A percentile compares a stretch with the other conserved stretches of the same genome.
These are phyloP conservation scores for Sarcophaga rosellei DNA, from an alignment of 2,888 invertebrate genomes.

Conservation along the genomic window DNA sequence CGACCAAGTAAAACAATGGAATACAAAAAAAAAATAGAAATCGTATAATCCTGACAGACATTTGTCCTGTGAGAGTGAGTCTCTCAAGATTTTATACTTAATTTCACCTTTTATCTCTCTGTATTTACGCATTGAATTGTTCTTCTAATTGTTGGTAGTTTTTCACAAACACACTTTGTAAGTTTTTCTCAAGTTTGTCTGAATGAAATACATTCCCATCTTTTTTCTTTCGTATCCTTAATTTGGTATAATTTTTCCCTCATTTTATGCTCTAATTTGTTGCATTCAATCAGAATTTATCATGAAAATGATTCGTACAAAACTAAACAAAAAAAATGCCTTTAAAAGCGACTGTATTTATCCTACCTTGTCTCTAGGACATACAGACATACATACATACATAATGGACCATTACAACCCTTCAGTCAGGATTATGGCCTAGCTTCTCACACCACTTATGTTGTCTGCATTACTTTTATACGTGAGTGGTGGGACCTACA, in stretches of 20 bases:
- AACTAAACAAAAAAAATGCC: no score
- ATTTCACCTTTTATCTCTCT: constrained; percentile 75
- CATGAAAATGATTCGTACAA: not conserved
- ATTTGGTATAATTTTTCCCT: constrained; percentile 46
- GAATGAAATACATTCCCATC: not conserved
- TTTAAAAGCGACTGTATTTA: no score
- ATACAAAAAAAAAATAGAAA: constrained; percentile 18
- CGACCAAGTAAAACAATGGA: constrained; percentile 38
- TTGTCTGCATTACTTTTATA: no score
- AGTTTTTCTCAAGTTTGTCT: not conserved
- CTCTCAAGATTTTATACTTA: constrained; percentile 66
- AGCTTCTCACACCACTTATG: no score
- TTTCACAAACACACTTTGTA: constrained; percentile 69
- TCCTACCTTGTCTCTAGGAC: no score
- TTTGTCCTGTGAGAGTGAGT: constrained; percentile 33
- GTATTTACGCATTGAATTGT: constrained; percentile 71
- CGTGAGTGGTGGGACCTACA: no score
- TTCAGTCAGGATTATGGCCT: no score
- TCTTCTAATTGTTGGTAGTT: constrained; percentile 74
- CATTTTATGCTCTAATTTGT: constrained; percentile 37
- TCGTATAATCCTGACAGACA: constrained; percentile 60
- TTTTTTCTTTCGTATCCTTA: constrained; percentile 24
- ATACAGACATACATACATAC: no score
- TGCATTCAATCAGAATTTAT: constrained; percentile 19
- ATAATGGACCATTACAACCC: no score